Base-by-base conservation (phyloP, 1,140 invertebrate genomes). In the Bombus breviceps region DNA sequence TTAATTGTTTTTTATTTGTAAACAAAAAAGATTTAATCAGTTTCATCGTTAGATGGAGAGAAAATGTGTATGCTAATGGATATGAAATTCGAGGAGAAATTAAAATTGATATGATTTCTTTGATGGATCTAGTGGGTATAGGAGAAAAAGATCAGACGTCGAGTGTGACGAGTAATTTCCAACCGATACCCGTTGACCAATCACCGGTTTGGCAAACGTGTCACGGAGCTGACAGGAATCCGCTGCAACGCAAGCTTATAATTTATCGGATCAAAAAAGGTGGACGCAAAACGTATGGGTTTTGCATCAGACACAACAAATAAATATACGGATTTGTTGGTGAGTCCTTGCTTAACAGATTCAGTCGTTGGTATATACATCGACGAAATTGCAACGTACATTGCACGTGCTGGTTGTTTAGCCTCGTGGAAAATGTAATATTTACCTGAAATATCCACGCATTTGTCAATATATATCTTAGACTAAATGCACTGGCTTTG, bases 241-340 rank as follows among this genome's bases (percentile, higher is more conserved):
- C 91, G 91, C 85, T 91, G 88, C 90, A 93, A 92, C 89, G 91
- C 90, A 93, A 92, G 88, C 90, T 90, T 92, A 94, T 94, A 94
- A 95, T 94, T 95, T 93, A 95, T 92, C 91, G 93, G 93, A 94
- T 94, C 90, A 87, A 94, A 95, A 95, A 95, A 94, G 93, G 92
- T 93, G 93, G 92, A 92, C 93, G 93, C 89, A 93, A 94, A 92
- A 93, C 86, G 91, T 88, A 91, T 92, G 92, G 91, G 91, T 93
- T 94, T 93, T 93, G 92, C 91, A 93, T 90, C 88, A 91, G 92
- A 86, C 87, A 88, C 90, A 92, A 93, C 92, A 92, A 93, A 94
- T 94, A 95, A 94, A 95, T 94, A 94, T 91, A 86, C 89, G 92
- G 93, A 94, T 95, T 90, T 86, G 89, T 88, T 86, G 89, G 81